Evolutionary conservation across 2,888 invertebrate genomes (phyloP), one percentile per base, ranked within the genome.

Genomic region (Synanthedon vespiformis): DNA sequence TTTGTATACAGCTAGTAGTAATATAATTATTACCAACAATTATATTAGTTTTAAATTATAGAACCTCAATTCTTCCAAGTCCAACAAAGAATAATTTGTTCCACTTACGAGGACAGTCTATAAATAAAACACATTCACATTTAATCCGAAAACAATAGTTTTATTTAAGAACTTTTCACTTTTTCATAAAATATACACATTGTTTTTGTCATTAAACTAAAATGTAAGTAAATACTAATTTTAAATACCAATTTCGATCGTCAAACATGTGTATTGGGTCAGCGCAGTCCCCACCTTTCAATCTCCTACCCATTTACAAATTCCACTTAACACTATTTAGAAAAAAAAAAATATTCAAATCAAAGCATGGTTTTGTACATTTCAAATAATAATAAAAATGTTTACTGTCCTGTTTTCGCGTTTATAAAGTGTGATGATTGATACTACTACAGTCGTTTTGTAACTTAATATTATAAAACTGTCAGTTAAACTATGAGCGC

Each of bases 111-210:
- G 34, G 34, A 34, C 34, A 34, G 10, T 10, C 8, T 34, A 34
- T 48, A 84, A 87, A 87, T 86, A 84, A 87, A 87, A 87, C 86
- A 69, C 76, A 65, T 67, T 59, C 74, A 65, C 78, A 77, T 80
- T 81, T 87, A 87, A 87, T 87, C 87, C 87, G 87, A 87, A 87
- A 87, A 87, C 87, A 87, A 87, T 87, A 85, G 87, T 87, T 87
- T 86, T 87, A 87, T 87, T 87, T 85, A 86, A 86, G 86, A 86
- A 86, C 82, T 82, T 84, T 84, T 85, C 83, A 83, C 80, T 84
- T 85, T 85, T 79, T 87, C 87, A 86, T 87, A 87, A 87, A 86
- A 87, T 87, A 87, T 87, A 87, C 87, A 87, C 87, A 86, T 86
- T 87, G 86, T 86, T 86, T 84, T 85, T 86, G 83, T 84, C 82